Conservation (phyloP, 2,797 vertebrate genomes). For the Myotis daubentonii region DNA sequence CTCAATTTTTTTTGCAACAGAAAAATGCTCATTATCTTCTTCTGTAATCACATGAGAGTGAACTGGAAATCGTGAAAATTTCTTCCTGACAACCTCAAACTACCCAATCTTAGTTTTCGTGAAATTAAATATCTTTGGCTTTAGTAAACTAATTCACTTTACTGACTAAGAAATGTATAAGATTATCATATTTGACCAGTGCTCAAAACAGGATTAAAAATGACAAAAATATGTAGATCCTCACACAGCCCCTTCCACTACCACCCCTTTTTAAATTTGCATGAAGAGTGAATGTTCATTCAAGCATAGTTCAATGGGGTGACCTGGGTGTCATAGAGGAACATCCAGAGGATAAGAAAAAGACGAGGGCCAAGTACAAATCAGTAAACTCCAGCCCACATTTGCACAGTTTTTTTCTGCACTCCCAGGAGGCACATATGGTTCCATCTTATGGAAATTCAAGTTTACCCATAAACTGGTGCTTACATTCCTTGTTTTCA, state of each 20-base stretch:
- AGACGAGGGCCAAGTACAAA: background rate
- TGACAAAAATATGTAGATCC: background rate
- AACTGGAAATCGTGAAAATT: background rate
- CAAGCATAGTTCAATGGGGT: background rate
- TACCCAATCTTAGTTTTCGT: background rate
- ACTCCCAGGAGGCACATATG: background rate
- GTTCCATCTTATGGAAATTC: background rate
- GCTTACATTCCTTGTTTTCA: background rate
- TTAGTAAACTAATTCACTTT: background rate
- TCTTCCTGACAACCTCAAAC: constrained; percentile 26
- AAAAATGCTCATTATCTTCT: constrained; percentile 23
- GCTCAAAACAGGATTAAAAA: background rate
- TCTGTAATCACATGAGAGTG: background rate
- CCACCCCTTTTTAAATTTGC: background rate
- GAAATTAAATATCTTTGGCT: constrained; percentile 8
- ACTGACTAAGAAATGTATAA: background rate
- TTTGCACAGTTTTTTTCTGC: background rate
- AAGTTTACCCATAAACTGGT: background rate
- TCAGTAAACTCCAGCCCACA: background rate
- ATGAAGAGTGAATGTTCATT: background rate
- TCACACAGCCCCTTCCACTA: background rate
- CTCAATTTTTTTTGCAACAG: background rate
- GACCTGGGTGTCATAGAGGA: background rate
- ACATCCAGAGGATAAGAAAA: background rate
- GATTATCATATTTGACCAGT: background rate